These are phyloP conservation scores for Pseudorhiza aurosa DNA, from an alignment of 30 jellyfish, hydroid and myxozoan genomes.

Conservation along the genomic window DNA sequence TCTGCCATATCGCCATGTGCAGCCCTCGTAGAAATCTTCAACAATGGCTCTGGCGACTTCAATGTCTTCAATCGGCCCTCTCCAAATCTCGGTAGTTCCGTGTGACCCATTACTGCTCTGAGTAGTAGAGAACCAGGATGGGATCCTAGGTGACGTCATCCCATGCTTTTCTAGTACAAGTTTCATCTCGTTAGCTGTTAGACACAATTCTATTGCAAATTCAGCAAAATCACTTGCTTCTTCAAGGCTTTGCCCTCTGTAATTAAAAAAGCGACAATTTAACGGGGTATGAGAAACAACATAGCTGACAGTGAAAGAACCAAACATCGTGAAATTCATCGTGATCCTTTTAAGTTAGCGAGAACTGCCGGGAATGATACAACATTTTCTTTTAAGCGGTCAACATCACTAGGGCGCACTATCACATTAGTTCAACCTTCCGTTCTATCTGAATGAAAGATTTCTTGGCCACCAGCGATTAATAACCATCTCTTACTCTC, in stretches of 20 bases:
- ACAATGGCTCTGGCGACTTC: conserved; percentile 42
- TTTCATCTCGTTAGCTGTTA: conserved; percentile 12
- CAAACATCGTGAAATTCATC: too few relatives aligned
- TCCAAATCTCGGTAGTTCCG: neutral
- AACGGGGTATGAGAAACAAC: too few relatives aligned
- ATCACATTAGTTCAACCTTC: too few relatives aligned
- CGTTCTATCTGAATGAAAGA: too few relatives aligned
- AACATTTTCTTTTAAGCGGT: too few relatives aligned
- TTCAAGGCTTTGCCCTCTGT: conserved; percentile 28
- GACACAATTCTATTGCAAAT: conserved; percentile 30
- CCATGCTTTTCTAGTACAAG: conserved; percentile 16
- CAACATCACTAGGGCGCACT: too few relatives aligned
- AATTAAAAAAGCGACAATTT: neutral
- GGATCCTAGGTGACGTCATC: conserved; percentile 26
- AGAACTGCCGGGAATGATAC: too few relatives aligned
- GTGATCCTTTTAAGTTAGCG: too few relatives aligned
- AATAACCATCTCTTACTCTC: too few relatives aligned
- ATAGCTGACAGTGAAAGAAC: too few relatives aligned
- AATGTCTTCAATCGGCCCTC: conserved; percentile 51
- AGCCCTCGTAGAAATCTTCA: conserved; percentile 60
- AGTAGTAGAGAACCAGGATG: conserved; percentile 20
- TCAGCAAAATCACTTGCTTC: conserved; percentile 10
- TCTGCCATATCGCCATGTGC: conserved; percentile 58
- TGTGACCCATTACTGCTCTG: neutral
- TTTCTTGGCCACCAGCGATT: too few relatives aligned